Evolutionary conservation across 37 sponge, comb jelly and placozoan genomes (phyloP), one percentile per base, ranked within the genome.

Genomic region (Beroe forskalii): DNA sequence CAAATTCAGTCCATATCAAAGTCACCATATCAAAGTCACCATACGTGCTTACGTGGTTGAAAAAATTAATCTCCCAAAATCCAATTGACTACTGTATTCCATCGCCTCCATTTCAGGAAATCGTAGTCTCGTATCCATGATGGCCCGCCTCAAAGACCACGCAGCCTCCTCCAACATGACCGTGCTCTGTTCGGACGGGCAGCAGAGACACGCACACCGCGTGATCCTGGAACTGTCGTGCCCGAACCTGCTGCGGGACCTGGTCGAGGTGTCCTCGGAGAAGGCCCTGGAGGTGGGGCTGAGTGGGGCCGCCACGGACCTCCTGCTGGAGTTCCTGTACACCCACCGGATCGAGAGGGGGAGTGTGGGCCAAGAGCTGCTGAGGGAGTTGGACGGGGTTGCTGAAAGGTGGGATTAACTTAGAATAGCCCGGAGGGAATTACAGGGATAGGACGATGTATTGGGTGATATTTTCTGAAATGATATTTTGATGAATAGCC

Each of bases 391-490:
- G 37, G 9, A 32, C 36, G 38, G 32, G 28, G 32, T 36, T 19
- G 72, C 72, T 35, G 72, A 69, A 33, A 69, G 72, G 72, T 63
- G 30, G 4, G 66, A n/a, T n/a, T n/a, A n/a, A n/a, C n/a, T n/a
- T n/a, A n/a, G n/a, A n/a, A n/a, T n/a, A n/a, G n/a, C n/a, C n/a
- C n/a, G n/a, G n/a, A n/a, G n/a, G n/a, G n/a, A n/a, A n/a, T n/a
- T n/a, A n/a, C n/a, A n/a, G n/a, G n/a, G n/a, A n/a, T n/a, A n/a
- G n/a, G n/a, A n/a, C n/a, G n/a, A n/a, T n/a, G n/a, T n/a, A n/a
- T n/a, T n/a, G n/a, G n/a, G n/a, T n/a, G n/a, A n/a, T n/a, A n/a
- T n/a, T n/a, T n/a, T n/a, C n/a, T n/a, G n/a, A n/a, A n/a, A n/a
- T n/a, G n/a, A n/a, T n/a, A n/a, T n/a, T n/a, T n/a, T n/a, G n/a